Base-by-base conservation (phyloP, 2,888 invertebrate genomes). In the Agrotis puta region DNA sequence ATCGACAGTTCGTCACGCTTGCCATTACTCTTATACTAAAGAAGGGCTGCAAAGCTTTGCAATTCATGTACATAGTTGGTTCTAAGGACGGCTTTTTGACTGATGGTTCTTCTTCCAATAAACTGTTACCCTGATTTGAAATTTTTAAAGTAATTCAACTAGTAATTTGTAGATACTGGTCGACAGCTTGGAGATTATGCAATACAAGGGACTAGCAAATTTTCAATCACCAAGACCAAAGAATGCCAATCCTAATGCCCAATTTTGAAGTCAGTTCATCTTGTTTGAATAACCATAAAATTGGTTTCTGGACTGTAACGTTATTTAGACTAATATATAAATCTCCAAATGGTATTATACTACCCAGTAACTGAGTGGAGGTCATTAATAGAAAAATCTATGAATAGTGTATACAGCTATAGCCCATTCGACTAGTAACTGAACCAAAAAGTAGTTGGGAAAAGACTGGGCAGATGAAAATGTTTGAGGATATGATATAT, bases 21-120 rank as follows among this genome's bases (percentile, higher is more conserved):
- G n/a, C 27, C 67, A 81, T 77, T 77, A 64, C 18, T 82, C 33
- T 57, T 62, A 50, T 22, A n/a, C n/a, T 56, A 16, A 14, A 43
- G n/a, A 58, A 64, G 54, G 59, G n/a, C 22, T 61, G 16, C 3
- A 22, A 20, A n/a, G 9, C 18, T 56, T 66, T 14, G 76, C 20
- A 66, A 56, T 51, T n/a, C 24, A 43, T 27, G 13, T 24, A 22
- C 13, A 1, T 33, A 33, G 14, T 39, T 22, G 16, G n/a, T 53
- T 18, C 14, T 6, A 18, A 48, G 16, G 33, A 59, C 5, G 3
- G n/a, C 4, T 45, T 58, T 57, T 14, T 9, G 20, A 57, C 51
- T 33, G 14, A 43, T 11, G 24, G 27, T 24, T 43, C 33, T 22
- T 20, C n/a, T 58, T 39, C 68, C 0, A 57, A 54, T 2, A 48